Conservation (phyloP, 2,113 vertebrate genomes). For the Phalacrocorax carbo region DNA sequence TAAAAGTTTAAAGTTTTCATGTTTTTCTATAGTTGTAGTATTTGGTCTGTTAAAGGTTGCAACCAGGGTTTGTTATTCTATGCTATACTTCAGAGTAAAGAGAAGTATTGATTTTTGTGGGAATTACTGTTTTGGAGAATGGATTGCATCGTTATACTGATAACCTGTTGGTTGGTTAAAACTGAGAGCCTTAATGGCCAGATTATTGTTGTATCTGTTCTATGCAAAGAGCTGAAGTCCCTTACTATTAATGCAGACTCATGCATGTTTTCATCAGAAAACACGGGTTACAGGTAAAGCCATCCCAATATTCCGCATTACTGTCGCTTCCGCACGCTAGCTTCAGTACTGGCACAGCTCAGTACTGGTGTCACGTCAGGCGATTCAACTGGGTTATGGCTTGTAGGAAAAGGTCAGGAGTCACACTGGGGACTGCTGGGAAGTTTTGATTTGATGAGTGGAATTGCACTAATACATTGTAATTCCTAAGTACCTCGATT, state of each 20-base stretch:
- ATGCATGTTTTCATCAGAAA: not conserved
- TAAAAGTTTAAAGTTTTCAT: not conserved
- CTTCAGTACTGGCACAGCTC: not conserved
- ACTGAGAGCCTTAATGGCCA: not conserved
- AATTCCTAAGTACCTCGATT: not conserved
- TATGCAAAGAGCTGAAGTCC: not conserved
- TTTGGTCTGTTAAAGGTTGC: not conserved
- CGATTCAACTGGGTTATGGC: not conserved
- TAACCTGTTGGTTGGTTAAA: not conserved
- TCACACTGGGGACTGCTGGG: not conserved
- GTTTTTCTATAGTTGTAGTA: not conserved
- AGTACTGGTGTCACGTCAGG: rapidly evolving
- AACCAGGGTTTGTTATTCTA: not conserved
- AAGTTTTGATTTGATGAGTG: not conserved
- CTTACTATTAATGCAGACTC: not conserved
- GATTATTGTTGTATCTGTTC: not conserved
- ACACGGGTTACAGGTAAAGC: not conserved
- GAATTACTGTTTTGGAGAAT: not conserved
- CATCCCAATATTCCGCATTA: rapidly evolving
- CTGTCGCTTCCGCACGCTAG: rapidly evolving
- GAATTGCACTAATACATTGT: no score
- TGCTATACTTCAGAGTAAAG: not conserved
- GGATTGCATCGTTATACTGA: not conserved
- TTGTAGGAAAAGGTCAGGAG: not conserved
- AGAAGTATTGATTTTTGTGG: not conserved